Evolutionary conservation across 2,113 vertebrate species (phyloP), one percentile per base, ranked within the genome.

Genomic region (Acrocephalus kingi): DNA sequence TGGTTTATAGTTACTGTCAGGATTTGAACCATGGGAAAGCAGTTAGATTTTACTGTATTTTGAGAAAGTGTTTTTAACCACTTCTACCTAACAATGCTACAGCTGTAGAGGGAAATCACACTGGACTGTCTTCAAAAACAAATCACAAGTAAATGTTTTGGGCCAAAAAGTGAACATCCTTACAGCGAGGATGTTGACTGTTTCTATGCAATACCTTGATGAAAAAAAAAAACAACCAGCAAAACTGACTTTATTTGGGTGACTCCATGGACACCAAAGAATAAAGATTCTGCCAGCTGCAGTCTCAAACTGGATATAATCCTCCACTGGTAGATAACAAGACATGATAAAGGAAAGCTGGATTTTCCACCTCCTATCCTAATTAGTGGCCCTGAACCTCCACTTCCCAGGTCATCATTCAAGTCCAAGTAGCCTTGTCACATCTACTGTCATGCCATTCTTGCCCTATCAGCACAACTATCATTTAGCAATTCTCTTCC

Each of bases 21-120:
- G 78, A 93, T 74, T 2, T 90, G 76, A 92, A 59, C 23, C 37
- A 66, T 72, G 61, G 64, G 31, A 96, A 95, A 93, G 73, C 69
- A 84, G 64, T 67, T 89, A 74, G 20, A 74, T 84, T 88, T 91
- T 75, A 91, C 37, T 49, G 6, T 55, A 41, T 27, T 92, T 76
- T 81, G 72, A 72, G 85, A 84, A 92, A 89, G 69, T 72, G 73
- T 68, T 95, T 93, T 88, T 81, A 81, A 87, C 45, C 31, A 82
- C 33, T 78, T 48, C 66, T 74, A 15, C 37, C 43, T 67, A 56
- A 61, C 23, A 51, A 67, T 73, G 27, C 20, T 51, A 52, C 76
- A 89, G 73, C 56, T 78, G 33, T 1, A 41, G 73, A 86, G 48
- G n/a, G 39, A 68, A 94, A 82, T 61, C 66, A 56, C 45, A 67